Percentiles rank a stretch among this genome's conserved stretches.
phyloP scores from a whole-genome alignment of 37 sponge, comb jelly and placozoan species.

The Hormiphora californensis region DNA sequence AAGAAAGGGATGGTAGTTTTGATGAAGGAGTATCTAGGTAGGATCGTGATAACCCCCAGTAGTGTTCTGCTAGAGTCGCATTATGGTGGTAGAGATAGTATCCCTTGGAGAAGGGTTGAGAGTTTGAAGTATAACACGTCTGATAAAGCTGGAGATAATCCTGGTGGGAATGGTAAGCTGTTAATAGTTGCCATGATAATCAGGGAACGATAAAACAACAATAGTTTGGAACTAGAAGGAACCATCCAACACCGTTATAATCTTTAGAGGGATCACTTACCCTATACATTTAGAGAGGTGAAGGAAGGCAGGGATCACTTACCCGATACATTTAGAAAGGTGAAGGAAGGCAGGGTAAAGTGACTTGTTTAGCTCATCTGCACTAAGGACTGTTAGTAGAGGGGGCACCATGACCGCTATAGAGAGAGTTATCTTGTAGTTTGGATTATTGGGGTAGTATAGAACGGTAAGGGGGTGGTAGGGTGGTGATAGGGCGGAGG shows the following conservation, averaged over 20 bases:
- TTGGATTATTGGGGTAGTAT: too few species aligned
- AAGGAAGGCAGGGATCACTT: background rate
- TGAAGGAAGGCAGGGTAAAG: slow-evolving; percentile 4
- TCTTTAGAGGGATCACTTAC: too few species aligned
- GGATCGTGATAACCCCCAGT: slow-evolving; percentile 15
- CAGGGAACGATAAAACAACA: too few species aligned
- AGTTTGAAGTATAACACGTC: slow-evolving; percentile 19
- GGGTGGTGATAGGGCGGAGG: too few species aligned
- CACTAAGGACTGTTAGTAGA: background rate
- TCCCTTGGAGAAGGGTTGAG: background rate
- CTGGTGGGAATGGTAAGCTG: too few species aligned
- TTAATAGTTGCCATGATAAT: too few species aligned
- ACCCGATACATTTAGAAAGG: background rate
- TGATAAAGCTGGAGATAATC: background rate
- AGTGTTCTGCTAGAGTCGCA: slow-evolving; percentile 5
- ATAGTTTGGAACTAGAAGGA: too few species aligned
- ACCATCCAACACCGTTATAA: too few species aligned
- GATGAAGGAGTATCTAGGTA: background rate
- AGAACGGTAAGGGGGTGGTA: too few species aligned
- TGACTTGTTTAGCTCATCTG: slow-evolving; percentile 16
- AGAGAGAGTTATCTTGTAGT: too few species aligned
- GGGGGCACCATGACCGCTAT: background rate
- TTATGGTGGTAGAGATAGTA: slow-evolving; percentile 34
- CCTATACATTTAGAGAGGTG: background rate
- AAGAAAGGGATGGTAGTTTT: background rate